Evolutionary conservation across 2,797 vertebrate species (phyloP).

Genomic region (Rachycentron canadum): DNA sequence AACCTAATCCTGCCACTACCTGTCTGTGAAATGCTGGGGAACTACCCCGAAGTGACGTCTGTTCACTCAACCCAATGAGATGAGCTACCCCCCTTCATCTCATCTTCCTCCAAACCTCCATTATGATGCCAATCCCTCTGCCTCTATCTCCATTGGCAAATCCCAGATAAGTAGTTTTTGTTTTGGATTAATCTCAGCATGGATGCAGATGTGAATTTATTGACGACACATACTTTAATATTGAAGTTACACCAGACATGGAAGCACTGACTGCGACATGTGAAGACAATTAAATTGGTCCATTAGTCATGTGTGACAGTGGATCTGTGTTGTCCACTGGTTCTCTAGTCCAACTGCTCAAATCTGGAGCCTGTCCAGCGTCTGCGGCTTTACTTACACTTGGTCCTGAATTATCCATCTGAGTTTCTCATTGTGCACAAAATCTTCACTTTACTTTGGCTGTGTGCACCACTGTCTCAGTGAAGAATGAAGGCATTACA

Average conservation of each 20-base stretch:
- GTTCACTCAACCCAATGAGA: conserved; percentile 42
- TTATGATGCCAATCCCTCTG: conserved; percentile 32
- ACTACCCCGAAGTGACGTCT: conserved; percentile 49
- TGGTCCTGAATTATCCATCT: conserved; percentile 44
- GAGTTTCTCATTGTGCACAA: conserved; percentile 58
- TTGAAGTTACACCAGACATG: conserved; percentile 7
- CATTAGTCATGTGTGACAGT: conserved; percentile 45
- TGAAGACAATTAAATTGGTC: conserved; percentile 25
- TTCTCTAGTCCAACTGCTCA: conserved; percentile 14
- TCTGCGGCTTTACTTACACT: conserved; percentile 42
- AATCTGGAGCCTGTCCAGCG: conserved; percentile 46
- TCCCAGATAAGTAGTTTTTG: conserved; percentile 32
- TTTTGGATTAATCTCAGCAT: conserved; percentile 31
- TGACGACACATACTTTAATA: conserved; percentile 18
- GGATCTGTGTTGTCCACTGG: conserved; percentile 16
- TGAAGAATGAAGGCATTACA: conserved; percentile 66
- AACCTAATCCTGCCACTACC: conserved; percentile 45
- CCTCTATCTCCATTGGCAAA: conserved; percentile 32
- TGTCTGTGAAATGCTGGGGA: conserved; percentile 30
- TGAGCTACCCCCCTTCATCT: conserved; percentile 37
- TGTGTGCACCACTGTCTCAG: conserved; percentile 39
- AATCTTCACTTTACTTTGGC: conserved; percentile 58
- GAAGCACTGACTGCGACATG: conserved; percentile 19
- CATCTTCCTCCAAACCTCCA: conserved; percentile 41
- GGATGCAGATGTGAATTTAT: conserved; percentile 25